Evolutionary conservation across 2,888 invertebrate species (phyloP).

Genomic region (Galeruca laticollis): DNA sequence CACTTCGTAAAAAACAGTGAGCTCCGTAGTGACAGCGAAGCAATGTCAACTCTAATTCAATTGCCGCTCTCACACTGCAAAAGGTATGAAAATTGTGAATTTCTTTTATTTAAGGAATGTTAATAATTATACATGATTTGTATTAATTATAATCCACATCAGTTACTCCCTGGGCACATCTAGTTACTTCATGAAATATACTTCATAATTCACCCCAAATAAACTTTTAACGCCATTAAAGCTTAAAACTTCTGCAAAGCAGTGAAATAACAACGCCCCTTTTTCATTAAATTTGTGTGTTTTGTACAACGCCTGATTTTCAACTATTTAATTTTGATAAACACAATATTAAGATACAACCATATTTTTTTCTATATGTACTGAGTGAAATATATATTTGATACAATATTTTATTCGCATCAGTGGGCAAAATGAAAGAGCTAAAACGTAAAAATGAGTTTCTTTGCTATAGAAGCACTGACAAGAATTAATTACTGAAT

Average conservation of each 20-base stretch:
- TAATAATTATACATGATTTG: neutral
- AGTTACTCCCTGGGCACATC: neutral
- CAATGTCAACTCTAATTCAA: too few species aligned
- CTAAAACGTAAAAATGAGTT: too few species aligned
- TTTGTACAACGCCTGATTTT: neutral
- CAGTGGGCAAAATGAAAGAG: too few species aligned
- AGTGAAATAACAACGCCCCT: constrained; percentile 18
- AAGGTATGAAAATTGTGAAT: neutral
- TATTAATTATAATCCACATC: neutral
- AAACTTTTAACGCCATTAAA: constrained; percentile 30
- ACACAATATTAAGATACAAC: neutral
- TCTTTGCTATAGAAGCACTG: too few species aligned
- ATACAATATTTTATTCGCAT: too few species aligned
- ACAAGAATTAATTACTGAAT: too few species aligned
- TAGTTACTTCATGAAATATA: constrained; percentile 28
- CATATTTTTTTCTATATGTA: too few species aligned
- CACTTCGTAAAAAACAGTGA: too few species aligned
- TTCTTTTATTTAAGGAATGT: neutral
- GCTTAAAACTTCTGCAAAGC: constrained; percentile 27
- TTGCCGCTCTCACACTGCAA: neutral
- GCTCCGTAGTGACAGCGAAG: too few species aligned
- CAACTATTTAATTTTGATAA: neutral
- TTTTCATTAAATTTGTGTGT: constrained; percentile 23
- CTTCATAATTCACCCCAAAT: constrained; percentile 28
- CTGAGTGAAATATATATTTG: too few species aligned